Conservation (phyloP, 1,140 invertebrate species). For the Pseudomyrmex gracilis region DNA sequence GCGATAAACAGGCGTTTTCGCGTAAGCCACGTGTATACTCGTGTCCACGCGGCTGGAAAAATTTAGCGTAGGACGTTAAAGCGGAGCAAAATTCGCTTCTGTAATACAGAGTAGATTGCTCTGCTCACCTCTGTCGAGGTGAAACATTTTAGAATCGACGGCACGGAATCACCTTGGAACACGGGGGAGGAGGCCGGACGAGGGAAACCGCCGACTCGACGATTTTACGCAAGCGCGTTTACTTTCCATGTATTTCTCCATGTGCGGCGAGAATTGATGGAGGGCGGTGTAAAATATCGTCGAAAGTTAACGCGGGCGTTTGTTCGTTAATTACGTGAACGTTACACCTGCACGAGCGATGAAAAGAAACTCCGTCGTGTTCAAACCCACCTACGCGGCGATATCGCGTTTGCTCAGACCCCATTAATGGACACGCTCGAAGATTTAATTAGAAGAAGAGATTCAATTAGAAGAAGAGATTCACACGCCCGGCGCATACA, state of each 20-base stretch:
- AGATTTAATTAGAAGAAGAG: conserved; percentile 78
- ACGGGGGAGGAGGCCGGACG: conserved; percentile 16
- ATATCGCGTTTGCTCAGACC: conserved; percentile 63
- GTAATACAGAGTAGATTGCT: not conserved
- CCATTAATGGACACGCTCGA: conserved; percentile 72
- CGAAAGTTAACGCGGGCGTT: conserved; percentile 58
- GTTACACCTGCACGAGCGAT: conserved; percentile 75
- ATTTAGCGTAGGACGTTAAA: conserved; percentile 49
- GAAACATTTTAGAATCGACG: conserved; percentile 60
- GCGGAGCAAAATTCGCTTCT: conserved; percentile 35
- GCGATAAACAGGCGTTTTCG: not conserved
- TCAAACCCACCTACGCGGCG: conserved; percentile 77
- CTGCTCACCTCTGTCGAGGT: conserved; percentile 33
- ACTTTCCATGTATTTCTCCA: conserved; percentile 64
- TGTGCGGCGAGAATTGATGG: conserved; percentile 43
- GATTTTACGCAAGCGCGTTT: conserved; percentile 67
- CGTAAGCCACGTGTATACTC: conserved; percentile 26
- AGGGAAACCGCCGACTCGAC: conserved; percentile 25
- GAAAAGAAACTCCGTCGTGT: conserved; percentile 70
- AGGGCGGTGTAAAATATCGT: conserved; percentile 76
- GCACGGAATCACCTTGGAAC: conserved; percentile 28
- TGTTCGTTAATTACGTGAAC: conserved; percentile 69
- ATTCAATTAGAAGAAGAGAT: conserved; percentile 76
- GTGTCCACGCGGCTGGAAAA: conserved; percentile 8
- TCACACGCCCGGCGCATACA: not conserved